Evolutionary conservation across 2,113 vertebrate genomes (phyloP), one percentile per base, ranked within the genome.

Genomic region (Serranochromis macrocephalus): DNA sequence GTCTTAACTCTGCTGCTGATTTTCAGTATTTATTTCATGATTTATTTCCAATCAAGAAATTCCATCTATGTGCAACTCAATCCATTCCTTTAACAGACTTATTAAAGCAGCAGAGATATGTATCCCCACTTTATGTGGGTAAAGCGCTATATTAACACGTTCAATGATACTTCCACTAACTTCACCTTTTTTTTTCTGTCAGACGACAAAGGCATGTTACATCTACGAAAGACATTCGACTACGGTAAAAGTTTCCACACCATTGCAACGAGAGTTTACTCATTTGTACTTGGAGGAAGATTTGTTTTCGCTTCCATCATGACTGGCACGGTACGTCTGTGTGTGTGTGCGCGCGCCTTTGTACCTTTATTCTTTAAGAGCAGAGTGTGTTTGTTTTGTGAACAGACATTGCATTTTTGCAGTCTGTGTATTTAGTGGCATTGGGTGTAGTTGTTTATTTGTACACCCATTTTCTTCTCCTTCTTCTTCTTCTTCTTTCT

Each of bases 261-360:
- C 40, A 96, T 99, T 9, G 97, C 97, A 26, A 96, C 94, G 61
- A 97, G 94, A 94, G 97, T 99, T 88, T 99, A 96, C 66, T 99
- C 98, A 3, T 99, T 99, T 86, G 97, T 98, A 1, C 94, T 98
- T 36, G 98, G 98, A 16, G 98, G 98, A 3, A 96, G 96, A 55
- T 99, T 99, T 81, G 94, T 99, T 21, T 98, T 99, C 17, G 97
- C 97, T n/a, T 99, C 98, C 29, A 97, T 99, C 71, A 97, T 98
- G 97, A 97, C 97, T 7, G 97, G 97, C 91, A 96, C 94, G 95
- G 98, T 98, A 88, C 17, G 92, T 85, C 14, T 85, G 17, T 45
- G 17, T 71, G 40, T 73, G 40, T 61, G 14, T 6, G 29, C 14
- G 13, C 29, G 7, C 7, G 3, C 38, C 21, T 78, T 42, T 49